Percentiles rank a stretch among this genome's conserved stretches.
Conservation (phyloP, 2,797 vertebrate species). For the Clarias fuscus region DNA sequence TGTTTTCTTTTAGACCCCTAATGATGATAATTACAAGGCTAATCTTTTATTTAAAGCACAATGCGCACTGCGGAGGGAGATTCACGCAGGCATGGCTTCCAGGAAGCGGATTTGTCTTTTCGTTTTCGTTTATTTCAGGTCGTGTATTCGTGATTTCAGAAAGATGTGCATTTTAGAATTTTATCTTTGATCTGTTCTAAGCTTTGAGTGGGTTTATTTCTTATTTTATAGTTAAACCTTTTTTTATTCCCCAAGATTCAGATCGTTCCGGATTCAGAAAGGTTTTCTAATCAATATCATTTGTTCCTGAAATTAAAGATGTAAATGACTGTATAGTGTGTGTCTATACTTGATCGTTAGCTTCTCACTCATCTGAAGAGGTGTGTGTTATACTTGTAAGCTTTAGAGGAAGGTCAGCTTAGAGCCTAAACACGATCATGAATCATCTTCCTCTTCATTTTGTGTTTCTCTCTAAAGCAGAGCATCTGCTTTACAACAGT, state of each 20-base stretch:
- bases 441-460: background rate
- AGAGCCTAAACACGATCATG: background rate
- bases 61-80: constrained; percentile 13
- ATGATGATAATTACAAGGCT: constrained; percentile 54
- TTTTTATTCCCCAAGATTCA: background rate
- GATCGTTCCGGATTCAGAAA: background rate
- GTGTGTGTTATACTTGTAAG: background rate
- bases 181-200: background rate
- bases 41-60: constrained; percentile 55
- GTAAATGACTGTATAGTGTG: background rate
- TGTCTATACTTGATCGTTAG: background rate
- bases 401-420: background rate
- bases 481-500: background rate
- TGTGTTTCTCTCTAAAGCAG: background rate
- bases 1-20: background rate
- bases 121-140: background rate
- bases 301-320: background rate
- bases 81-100: background rate
- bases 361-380: background rate
- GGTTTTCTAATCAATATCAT: background rate
- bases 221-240: background rate
- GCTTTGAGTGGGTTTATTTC: background rate
- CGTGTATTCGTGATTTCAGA: background rate
- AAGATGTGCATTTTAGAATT: background rate
- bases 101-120: background rate